Conservation (phyloP, 1,140 invertebrate species). For the Palaemon carinicauda region DNA sequence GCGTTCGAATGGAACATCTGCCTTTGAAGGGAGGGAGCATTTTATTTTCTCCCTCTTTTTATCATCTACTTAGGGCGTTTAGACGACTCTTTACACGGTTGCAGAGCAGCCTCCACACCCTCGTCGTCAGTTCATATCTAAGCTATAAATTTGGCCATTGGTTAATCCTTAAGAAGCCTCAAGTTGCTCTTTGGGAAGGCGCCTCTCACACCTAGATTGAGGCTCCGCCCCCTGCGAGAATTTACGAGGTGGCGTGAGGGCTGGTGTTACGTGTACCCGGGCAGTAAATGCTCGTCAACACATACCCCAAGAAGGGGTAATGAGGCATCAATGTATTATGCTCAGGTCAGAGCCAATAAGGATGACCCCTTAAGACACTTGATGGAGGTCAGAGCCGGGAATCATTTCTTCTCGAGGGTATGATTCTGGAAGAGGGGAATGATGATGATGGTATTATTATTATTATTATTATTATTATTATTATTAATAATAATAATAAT, state of each 20-base stretch:
- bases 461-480: no score
- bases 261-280: neutral
- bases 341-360: neutral
- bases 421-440: neutral
- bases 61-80: no score
- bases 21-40: no score
- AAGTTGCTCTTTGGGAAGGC: no score
- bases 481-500: no score
- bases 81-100: no score
- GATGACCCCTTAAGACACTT: no score
- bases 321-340: neutral
- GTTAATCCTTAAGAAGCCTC: neutral
- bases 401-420: neutral
- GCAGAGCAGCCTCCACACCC: neutral
- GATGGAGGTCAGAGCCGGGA: no score
- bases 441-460: neutral
- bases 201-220: neutral
- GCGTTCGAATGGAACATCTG: no score
- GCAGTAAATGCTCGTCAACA: conserved; percentile 15
- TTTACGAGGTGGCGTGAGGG: neutral
- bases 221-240: neutral
- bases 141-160: neutral
- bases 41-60: no score
- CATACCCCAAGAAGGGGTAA: neutral
- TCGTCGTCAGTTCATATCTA: neutral